Evolutionary conservation across 2,797 vertebrate genomes (phyloP).

Genomic region (Gephyroberyx darwinii): DNA sequence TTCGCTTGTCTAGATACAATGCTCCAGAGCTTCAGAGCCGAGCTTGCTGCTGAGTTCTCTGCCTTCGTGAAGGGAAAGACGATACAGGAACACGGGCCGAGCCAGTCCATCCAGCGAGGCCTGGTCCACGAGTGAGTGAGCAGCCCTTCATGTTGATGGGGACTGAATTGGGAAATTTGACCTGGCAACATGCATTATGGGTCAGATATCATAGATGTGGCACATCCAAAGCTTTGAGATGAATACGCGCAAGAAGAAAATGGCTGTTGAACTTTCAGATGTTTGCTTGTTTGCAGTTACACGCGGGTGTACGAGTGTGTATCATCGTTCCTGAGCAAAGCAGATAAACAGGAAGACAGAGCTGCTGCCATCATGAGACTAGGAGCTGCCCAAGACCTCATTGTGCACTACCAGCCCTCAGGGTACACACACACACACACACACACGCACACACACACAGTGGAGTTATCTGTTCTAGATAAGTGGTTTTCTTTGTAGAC

Average conservation of each 20-base stretch:
- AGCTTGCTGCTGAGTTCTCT: slow-evolving; percentile 70
- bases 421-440: slow-evolving; percentile 60
- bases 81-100: slow-evolving; percentile 34
- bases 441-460: slow-evolving; percentile 34
- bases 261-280: background rate
- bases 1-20: slow-evolving; percentile 70
- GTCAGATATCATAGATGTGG: background rate
- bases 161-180: background rate
- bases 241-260: background rate
- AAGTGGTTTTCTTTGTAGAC: background rate
- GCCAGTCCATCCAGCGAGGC: slow-evolving; percentile 9
- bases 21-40: slow-evolving; percentile 78
- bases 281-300: slow-evolving; percentile 76
- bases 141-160: background rate
- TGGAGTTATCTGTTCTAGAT: background rate
- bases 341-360: slow-evolving; percentile 77
- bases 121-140: slow-evolving; percentile 75
- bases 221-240: background rate
- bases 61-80: slow-evolving; percentile 65
- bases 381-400: slow-evolving; percentile 79
- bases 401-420: slow-evolving; percentile 72
- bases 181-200: background rate
- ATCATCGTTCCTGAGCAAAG: slow-evolving; percentile 77
- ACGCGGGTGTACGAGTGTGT: slow-evolving; percentile 75
- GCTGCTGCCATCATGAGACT: slow-evolving; percentile 84